Base-by-base conservation (phyloP, 2,888 invertebrate species). In the Bombylius major region DNA sequence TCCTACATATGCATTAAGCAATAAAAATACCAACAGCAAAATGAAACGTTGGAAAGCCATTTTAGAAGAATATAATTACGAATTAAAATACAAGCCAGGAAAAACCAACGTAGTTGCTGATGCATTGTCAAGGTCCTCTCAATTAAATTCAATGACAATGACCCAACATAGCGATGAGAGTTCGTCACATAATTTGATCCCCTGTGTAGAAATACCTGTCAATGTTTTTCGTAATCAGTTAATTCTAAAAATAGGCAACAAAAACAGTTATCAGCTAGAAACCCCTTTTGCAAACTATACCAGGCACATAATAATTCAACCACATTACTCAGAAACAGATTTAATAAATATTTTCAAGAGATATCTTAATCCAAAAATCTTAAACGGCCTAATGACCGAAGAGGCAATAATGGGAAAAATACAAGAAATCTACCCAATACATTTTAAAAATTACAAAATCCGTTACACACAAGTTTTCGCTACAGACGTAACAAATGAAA, bases 221-320 rank as follows among this genome's bases (percentile, higher is more conserved):
- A 61, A 61, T 50, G 59, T 53, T 4, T 60, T 60, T 47, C 57
- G 59, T 23, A 62, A 60, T n/a, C 59, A 60, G 54, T 47, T 60
- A 5, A 48, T 48, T 9, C 48, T 33, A 32, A 48, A 48, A 33
- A 12, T 13, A 33, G 52, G 52, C 13, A 8, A 52, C 12, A 45
- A 52, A 33, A 11, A 45, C 7, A 23, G n/a, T 7, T 52, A 52
- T 14, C 45, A 36, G 7, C 13, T 53, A 14, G 31, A 53, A n/a
- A 53, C 14, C 14, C 53, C 53, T 31, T 53, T 53, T 36, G 32
- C 46, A n/a, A 52, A 44, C 13, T 45, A n/a, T n/a, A n/a, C n/a
- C n/a, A n/a, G n/a, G n/a, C n/a, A n/a, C n/a, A n/a, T n/a, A n/a
- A n/a, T n/a, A n/a, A n/a, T n/a, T n/a, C n/a, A n/a, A n/a, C n/a